Conservation (phyloP, 2,113 vertebrate species). For the Catharus fuscescens region DNA sequence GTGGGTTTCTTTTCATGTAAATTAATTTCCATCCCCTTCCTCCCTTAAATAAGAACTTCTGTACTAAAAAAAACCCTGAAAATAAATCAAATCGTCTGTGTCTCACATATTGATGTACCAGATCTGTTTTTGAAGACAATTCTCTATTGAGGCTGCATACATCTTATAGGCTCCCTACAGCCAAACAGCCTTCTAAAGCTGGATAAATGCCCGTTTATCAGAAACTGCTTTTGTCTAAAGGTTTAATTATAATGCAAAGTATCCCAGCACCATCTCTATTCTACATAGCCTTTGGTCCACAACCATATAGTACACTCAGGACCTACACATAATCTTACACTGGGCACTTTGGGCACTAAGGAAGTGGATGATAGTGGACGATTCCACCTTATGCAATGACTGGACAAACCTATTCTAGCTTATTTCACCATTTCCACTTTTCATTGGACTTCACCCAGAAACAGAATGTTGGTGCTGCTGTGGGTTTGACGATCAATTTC, state of each 20-base stretch:
- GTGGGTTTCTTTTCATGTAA: neutral
- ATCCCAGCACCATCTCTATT: constrained; percentile 38
- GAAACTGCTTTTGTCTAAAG: constrained; percentile 21
- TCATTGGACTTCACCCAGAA: constrained; percentile 19
- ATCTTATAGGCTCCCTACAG: constrained; percentile 8
- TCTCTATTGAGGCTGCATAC: neutral
- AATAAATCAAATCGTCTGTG: neutral
- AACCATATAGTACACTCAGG: neutral
- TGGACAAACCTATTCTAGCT: constrained; percentile 65
- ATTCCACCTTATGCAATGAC: constrained; percentile 56
- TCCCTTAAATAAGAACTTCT: neutral
- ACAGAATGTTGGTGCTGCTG: constrained; percentile 75
- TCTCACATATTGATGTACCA: neutral
- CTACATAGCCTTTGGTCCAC: constrained; percentile 45
- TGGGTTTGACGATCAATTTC: constrained; percentile 82
- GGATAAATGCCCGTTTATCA: constrained; percentile 5
- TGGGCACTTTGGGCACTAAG: neutral
- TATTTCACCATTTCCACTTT: constrained; percentile 42
- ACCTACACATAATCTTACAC: neutral
- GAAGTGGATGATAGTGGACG: neutral
- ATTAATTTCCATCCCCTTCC: neutral
- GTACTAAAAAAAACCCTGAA: neutral
- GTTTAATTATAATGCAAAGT: constrained; percentile 14
- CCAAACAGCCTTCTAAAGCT: constrained; percentile 36
- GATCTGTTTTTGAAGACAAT: constrained; percentile 30